Evolutionary conservation across 2,888 invertebrate genomes (phyloP).

Genomic region (Leistus spinibarbis): DNA sequence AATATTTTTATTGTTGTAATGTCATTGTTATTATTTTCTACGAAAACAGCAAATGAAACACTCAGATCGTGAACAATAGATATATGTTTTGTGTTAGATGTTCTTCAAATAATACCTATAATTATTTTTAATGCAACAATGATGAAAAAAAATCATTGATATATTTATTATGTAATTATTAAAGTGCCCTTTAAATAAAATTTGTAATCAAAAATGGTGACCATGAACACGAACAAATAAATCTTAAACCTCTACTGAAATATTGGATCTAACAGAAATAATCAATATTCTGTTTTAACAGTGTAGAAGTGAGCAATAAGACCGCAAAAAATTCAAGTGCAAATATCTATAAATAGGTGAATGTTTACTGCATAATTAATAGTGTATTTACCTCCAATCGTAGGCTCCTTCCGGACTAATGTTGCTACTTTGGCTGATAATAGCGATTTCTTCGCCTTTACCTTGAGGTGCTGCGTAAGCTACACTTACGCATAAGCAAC

Average conservation of each 20-base stretch:
- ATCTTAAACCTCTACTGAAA: neutral
- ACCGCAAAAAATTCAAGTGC: neutral
- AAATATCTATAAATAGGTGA: neutral
- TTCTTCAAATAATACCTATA: neutral
- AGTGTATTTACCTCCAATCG: slow-evolving; percentile 66
- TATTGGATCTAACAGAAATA: neutral
- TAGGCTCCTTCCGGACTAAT: slow-evolving; percentile 75
- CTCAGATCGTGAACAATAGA: neutral
- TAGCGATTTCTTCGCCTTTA: slow-evolving; percentile 64
- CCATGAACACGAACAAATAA: no score
- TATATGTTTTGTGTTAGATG: neutral
- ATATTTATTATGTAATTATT: no score
- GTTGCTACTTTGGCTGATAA: slow-evolving; percentile 73
- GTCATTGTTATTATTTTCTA: neutral
- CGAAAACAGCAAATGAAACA: neutral
- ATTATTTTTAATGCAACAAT: no score
- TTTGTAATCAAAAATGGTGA: no score
- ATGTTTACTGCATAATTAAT: neutral
- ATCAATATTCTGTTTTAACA: neutral
- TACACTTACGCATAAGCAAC: slow-evolving; percentile 52
- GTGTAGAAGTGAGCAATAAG: neutral
- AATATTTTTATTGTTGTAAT: neutral
- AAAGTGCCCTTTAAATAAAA: no score
- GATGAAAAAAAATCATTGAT: no score
- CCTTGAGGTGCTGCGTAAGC: slow-evolving; percentile 63